phyloP scores from a whole-genome alignment of 2,888 invertebrate genomes.

The Drosophila robusta region DNA sequence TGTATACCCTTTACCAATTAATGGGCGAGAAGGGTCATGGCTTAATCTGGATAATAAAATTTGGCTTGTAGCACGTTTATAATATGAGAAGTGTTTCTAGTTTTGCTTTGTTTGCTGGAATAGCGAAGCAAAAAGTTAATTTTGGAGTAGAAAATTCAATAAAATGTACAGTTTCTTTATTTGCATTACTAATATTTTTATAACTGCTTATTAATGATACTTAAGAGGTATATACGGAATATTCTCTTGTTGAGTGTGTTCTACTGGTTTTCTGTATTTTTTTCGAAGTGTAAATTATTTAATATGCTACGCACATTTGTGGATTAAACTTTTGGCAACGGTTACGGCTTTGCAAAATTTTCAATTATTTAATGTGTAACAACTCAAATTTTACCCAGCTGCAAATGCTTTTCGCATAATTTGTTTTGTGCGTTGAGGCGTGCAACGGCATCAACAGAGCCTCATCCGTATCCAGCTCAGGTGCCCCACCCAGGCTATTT shows the following conservation, averaged over 20 bases:
- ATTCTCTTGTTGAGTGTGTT: too few species aligned
- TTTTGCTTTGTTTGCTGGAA: too few species aligned
- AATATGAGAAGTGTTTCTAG: not conserved
- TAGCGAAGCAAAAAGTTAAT: too few species aligned
- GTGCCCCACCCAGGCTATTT: conserved; percentile 39
- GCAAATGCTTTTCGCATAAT: conserved; percentile 77
- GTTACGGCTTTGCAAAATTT: conserved; percentile 27
- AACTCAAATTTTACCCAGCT: conserved; percentile 44
- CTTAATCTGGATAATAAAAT: not conserved
- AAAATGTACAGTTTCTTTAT: too few species aligned
- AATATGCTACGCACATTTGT: conserved; percentile 13
- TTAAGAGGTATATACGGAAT: too few species aligned
- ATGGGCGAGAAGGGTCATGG: not conserved
- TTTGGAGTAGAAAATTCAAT: too few species aligned
- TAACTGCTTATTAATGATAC: too few species aligned
- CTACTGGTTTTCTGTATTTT: too few species aligned
- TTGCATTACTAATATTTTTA: too few species aligned
- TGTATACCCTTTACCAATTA: conserved; percentile 19
- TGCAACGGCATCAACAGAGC: conserved; percentile 47
- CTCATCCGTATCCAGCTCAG: conserved; percentile 12
- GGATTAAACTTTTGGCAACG: conserved; percentile 26
- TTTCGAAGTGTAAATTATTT: too few species aligned
- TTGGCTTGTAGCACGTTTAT: not conserved
- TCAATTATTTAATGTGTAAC: conserved; percentile 70
- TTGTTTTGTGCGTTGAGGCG: conserved; percentile 73